Percentiles rank a stretch among this genome's conserved stretches.
These are phyloP conservation scores for Upupa epops DNA, from an alignment of 2,113 vertebrate species.

Conservation along the genomic window DNA sequence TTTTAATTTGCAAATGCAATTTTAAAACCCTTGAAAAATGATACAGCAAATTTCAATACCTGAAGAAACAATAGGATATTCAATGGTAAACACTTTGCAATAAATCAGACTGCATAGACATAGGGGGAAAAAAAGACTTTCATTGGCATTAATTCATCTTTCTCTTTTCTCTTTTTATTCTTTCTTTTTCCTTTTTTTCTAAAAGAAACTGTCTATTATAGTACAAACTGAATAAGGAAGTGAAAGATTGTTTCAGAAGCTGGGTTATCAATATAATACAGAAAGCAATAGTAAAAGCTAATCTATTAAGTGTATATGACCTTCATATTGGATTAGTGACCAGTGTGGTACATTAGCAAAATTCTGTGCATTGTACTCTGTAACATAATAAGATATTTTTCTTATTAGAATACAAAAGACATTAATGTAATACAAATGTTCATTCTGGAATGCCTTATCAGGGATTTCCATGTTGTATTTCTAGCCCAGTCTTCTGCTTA, in stretches of 20 bases:
- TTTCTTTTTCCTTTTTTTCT: background rate
- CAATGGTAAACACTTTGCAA: conserved; percentile 60
- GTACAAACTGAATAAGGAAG: conserved; percentile 59
- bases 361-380: conserved; percentile 58
- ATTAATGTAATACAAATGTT: conserved; percentile 57
- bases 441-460: conserved; percentile 69
- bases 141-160: conserved; percentile 16
- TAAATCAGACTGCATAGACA: conserved; percentile 63
- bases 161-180: background rate
- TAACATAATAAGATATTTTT: conserved; percentile 58
- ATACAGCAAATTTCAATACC: conserved; percentile 60
- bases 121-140: background rate
- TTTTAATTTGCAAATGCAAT: conserved; percentile 52
- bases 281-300: conserved; percentile 70
- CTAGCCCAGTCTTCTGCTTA: conserved; percentile 55
- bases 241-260: conserved; percentile 66
- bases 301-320: conserved; percentile 61
- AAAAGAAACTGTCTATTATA: conserved; percentile 42
- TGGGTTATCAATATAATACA: conserved; percentile 75
- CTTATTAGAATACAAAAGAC: conserved; percentile 51
- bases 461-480: conserved; percentile 60
- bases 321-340: conserved; percentile 71
- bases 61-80: conserved; percentile 62
- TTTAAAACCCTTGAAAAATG: conserved; percentile 57
- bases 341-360: conserved; percentile 51